Base-by-base conservation (phyloP, 2,113 vertebrate genomes). In the Phaetusa simplex region DNA sequence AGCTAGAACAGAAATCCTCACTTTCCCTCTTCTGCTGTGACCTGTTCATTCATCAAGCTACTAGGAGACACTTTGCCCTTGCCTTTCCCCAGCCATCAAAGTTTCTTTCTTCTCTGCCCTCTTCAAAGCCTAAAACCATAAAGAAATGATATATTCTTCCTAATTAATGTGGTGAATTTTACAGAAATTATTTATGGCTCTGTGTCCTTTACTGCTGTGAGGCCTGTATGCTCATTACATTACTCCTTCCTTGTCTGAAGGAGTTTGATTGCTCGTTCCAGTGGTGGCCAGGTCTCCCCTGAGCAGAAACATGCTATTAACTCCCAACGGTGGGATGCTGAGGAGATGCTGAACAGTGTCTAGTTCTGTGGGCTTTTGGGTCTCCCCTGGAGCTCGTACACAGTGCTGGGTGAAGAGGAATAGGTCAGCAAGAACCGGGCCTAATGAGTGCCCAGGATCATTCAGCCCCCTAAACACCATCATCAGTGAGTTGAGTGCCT, bases 161-260 rank as follows among this genome's bases (percentile, higher is more conserved):
- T 94, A 94, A 97, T 97, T 93, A 96, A 77, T 53, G 86, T 62
- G 90, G 32, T 45, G 71, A 43, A 77, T 97, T 86, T 83, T 81
- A 36, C 38, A 71, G 93, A 83, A 93, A 86, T 88, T 81, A 93
- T 92, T 90, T 47, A 18, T 45, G 12, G 11, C 38, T 77, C n/a
- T 1, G 0, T 34, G 55, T 52, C 65, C 72, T 88, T 70, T 58
- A 47, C 21, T 1, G 5, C 82, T 80, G 45, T n/a, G 74, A 72
- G 66, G 49, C 5, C 83, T 24, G 12, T 47, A 14, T 71, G 72
- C 47, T 94, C 53, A 6, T 92, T 88, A 55, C 0, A 0, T 49
- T 21, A 2, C 10, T 67, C 85, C 15, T 47, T 64, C 34, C 34
- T 32, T 19, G 4, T 22, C 71, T 78, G 55, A 55, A 58, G 27